Percentiles rank a stretch among this genome's conserved stretches.
These are phyloP conservation scores for Scaeva pyrastri DNA, from an alignment of 2,888 invertebrate species.

Conservation along the genomic window DNA sequence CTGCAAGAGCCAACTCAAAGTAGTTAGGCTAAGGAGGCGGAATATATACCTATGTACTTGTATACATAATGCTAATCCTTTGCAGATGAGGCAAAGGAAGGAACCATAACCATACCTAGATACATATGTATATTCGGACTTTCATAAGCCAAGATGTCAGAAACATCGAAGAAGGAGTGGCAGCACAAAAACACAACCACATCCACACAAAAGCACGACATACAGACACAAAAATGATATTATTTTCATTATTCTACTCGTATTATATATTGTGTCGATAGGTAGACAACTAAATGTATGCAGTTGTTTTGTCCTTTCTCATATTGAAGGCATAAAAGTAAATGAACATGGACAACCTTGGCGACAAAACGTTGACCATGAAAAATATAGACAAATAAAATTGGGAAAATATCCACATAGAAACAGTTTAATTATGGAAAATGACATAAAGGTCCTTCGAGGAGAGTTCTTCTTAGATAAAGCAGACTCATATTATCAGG, in stretches of 20 bases:
- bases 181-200: too few species aligned
- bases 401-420: background rate
- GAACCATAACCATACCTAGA: background rate
- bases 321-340: background rate
- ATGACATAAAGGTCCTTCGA: background rate
- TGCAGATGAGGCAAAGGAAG: conserved; percentile 7
- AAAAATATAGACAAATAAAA: background rate
- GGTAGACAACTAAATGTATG: background rate
- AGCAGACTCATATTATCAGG: background rate
- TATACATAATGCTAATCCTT: conserved; percentile 36
- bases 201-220: background rate
- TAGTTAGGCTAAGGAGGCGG: background rate
- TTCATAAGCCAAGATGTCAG: background rate
- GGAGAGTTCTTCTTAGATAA: background rate
- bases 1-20: conserved; percentile 7
- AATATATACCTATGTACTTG: too few species aligned
- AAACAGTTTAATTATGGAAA: background rate
- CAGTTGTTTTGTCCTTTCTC: background rate
- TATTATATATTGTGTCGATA: too few species aligned
- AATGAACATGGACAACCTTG: conserved; percentile 10
- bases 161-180: conserved; percentile 8
- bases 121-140: background rate
- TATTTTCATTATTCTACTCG: conserved; percentile 9
- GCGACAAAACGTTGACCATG: background rate
- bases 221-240: background rate